Evolutionary conservation across 2,888 invertebrate genomes (phyloP), one percentile per base, ranked within the genome.

Genomic region (Sarcophaga carnaria): DNA sequence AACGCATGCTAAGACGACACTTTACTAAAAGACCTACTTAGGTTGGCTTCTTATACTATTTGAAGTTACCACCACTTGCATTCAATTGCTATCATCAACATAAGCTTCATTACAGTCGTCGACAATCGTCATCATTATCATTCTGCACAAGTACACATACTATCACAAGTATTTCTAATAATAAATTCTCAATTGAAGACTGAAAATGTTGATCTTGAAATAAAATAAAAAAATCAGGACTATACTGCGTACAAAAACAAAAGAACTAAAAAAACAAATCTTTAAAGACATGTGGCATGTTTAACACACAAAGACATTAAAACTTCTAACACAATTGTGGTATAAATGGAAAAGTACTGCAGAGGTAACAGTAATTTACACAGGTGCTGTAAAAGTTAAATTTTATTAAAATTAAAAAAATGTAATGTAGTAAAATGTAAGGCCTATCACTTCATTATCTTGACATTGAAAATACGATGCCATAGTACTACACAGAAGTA

Each of bases 11-110:
- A 88, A 88, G 85, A 84, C 80, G 90, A 88, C 89, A 89, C 89
- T 89, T 88, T 87, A 83, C 84, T 37, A 75, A 87, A 75, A 88
- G 89, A 89, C 89, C 89, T 89, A 89, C 89, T 89, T 89, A 88
- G 75, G 88, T 74, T 83, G 49, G 25, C 4, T 62, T 62, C 62
- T n/a, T n/a, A 62, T 47, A 17, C 66, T 76, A 64, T 37, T 25
- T 6, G 3, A 59, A 71, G 27, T 37, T 37, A 25, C 37, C 63
- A 82, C n/a, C 27, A 66, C 60, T 77, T 83, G 83, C 77, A 49
- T 12, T 72, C 80, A 86, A 75, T 71, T 80, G 49, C 71, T 77
- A 47, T 14, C 64, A 67, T 83, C 77, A 72, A 66, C 45, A 71
- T 83, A 60, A 27, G 20, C 22, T 17, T 63, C 25, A 54, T 77